Base-by-base conservation (phyloP, 2,113 vertebrate genomes). In the Crotophaga sulcirostris region DNA sequence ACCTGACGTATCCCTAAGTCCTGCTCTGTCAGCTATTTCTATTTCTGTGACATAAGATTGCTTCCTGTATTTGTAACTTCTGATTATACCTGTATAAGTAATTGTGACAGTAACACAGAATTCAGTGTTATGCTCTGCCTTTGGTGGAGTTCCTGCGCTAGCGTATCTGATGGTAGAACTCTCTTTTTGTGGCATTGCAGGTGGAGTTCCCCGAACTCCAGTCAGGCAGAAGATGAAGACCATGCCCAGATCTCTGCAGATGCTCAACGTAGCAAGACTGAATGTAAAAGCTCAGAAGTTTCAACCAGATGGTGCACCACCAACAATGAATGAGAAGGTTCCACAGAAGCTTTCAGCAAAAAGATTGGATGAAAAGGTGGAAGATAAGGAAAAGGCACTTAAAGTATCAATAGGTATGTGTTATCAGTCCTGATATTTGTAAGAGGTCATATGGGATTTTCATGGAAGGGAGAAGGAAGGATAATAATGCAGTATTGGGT, bases 221-320 rank as follows among this genome's bases (percentile, higher is more conserved):
- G 98, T 99, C 75, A 99, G 99, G 70, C 98, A 99, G 97, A 99
- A 99, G 97, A 99, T 99, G 99, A 99, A 99, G 94, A 98, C 98
- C 55, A 99, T 99, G 99, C 98, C 98, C 92, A 99, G 99, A 54
- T 99, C 99, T 19, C 93, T 99, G 77, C 99, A 99, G 97, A 99
- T 99, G 99, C 84, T 99, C 84, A 99, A 99, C 6, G 98, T 98
- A 40, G 99, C 99, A 1, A 98, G 99, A 45, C 97, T 99, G 44
- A 99, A 99, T 33, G 98, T 99, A 6, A 99, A 99, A 97, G 99
- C 99, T 76, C 99, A 99, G 80, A 99, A 99, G 86, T 97, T 95
- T 89, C 98, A 98, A 60, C 95, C 97, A 5, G 99, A 99, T 36
- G 97, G 97, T 78, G 94, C 40, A 20, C 87, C 81, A 13, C 64